A percentile compares a stretch with the other conserved stretches of the same genome.
Conservation (phyloP, 2,888 invertebrate genomes). For the Syritta pipiens region DNA sequence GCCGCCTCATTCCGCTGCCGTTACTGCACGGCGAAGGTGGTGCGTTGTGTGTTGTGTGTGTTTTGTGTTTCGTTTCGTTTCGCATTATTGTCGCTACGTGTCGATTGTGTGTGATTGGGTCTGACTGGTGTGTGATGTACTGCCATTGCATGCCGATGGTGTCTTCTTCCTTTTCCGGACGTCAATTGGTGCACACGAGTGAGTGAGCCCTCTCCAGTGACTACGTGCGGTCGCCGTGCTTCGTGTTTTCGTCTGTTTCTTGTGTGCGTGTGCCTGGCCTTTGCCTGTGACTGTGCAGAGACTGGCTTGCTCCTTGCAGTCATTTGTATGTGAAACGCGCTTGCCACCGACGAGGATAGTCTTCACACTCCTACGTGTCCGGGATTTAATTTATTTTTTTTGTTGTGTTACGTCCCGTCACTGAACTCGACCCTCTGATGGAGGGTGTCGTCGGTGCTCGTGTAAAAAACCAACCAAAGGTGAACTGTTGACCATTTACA, state of each 20-base stretch:
- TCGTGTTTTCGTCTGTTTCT: no score
- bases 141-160: constrained; percentile 67
- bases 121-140: constrained; percentile 66
- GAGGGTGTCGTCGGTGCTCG: constrained; percentile 43
- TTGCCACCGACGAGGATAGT: constrained; percentile 56
- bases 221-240: constrained; percentile 64
- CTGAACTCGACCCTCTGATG: constrained; percentile 50
- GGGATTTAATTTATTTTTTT: constrained; percentile 63
- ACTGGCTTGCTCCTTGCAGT: constrained; percentile 60
- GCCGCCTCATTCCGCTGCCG: constrained; percentile 66
- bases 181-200: constrained; percentile 66
- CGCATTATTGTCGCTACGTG: constrained; percentile 67
- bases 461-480: constrained; percentile 12
- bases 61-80: constrained; percentile 57
- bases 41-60: constrained; percentile 55
- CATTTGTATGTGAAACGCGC: constrained; percentile 68
- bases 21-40: constrained; percentile 66
- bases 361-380: constrained; percentile 63
- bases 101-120: constrained; percentile 68
- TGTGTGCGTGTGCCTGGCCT: constrained; percentile 44
- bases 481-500: constrained; percentile 54
- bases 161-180: constrained; percentile 68
- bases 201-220: constrained; percentile 65
- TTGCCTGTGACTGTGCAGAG: constrained; percentile 16
- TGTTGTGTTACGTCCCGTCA: constrained; percentile 50